Percentiles rank a stretch among this genome's conserved stretches.
Conservation (phyloP, 2,888 invertebrate species). For the Drosophila picticornis region DNA sequence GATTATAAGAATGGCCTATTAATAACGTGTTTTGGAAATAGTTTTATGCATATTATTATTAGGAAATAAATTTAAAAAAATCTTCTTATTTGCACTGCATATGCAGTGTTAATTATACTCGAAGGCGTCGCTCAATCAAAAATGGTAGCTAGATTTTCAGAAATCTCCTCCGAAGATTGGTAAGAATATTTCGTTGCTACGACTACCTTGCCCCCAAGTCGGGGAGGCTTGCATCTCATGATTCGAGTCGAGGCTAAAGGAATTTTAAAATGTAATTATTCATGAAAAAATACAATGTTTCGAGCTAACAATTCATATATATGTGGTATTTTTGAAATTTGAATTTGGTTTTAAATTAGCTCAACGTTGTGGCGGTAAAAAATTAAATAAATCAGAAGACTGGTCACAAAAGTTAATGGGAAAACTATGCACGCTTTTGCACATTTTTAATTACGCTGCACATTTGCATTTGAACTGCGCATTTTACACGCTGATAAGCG, state of each 20-base stretch:
- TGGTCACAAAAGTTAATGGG: slow-evolving; percentile 29
- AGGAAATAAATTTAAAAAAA: neutral
- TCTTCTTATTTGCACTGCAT: no score
- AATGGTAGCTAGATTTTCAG: neutral
- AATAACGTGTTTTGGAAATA: neutral
- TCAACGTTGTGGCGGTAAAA: slow-evolving; percentile 9
- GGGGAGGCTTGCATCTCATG: neutral
- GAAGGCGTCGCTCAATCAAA: neutral
- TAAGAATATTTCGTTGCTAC: neutral
- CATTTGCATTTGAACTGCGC: slow-evolving; percentile 81
- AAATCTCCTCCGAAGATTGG: neutral
- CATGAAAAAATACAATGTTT: neutral
- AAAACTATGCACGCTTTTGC: slow-evolving; percentile 56
- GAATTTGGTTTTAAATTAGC: slow-evolving; percentile 36
- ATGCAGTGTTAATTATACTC: no score
- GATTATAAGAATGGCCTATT: neutral
- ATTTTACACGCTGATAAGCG: slow-evolving; percentile 78
- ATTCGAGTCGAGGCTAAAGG: neutral
- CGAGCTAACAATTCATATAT: neutral
- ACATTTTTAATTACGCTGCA: slow-evolving; percentile 80
- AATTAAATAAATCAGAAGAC: slow-evolving; percentile 4
- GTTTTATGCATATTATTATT: neutral
- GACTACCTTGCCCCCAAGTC: neutral
- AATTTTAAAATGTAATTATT: neutral
- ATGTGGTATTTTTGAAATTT: neutral